Base-by-base conservation (phyloP, 2,888 invertebrate genomes). In the Agrotis segetum region DNA sequence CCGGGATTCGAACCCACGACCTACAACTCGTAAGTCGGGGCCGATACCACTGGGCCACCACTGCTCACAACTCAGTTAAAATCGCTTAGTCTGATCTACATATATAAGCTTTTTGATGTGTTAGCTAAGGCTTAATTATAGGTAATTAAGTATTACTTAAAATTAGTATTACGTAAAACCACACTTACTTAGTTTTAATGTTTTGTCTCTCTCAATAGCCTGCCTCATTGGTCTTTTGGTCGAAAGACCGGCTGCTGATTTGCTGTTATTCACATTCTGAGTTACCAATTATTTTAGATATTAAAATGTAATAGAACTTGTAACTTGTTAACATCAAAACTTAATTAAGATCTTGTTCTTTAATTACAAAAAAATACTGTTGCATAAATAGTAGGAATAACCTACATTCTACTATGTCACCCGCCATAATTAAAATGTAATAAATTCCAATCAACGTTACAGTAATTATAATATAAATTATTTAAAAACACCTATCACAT, bases 401-500 rank as follows among this genome's bases (percentile, higher is more conserved):
- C 88, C 90, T 90, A 84, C 86, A 85, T 84, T 83, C 74, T 83
- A 83, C 77, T 69, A 77, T 67, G 68, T 74, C 82, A 85, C 82
- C 79, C 78, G 82, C 79, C 83, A 82, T 81, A 80, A 84, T 77
- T 84, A 84, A 86, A 83, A 81, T 82, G 81, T 79, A 83, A 79
- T 83, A 87, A 77, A 88, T 85, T 85, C 85, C 88, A 89, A 88
- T 89, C 67, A 82, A 81, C 80, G 81, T 86, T 87, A 86, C 83
- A 82, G 56, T 79, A 65, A 83, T 84, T 85, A 86, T 84, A 77
- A 83, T 85, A 86, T 79, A 88, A 89, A 90, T 88, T 82, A 89
- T 84, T 88, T 91, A 88, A 88, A 91, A 90, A 91, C 91, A 91
- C 91, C 91, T 92, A 92, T 92, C 92, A 92, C 92, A 92, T 87